Evolutionary conservation across 2,113 vertebrate genomes (phyloP), one percentile per base, ranked within the genome.

Genomic region (Gobiocypris rarus): DNA sequence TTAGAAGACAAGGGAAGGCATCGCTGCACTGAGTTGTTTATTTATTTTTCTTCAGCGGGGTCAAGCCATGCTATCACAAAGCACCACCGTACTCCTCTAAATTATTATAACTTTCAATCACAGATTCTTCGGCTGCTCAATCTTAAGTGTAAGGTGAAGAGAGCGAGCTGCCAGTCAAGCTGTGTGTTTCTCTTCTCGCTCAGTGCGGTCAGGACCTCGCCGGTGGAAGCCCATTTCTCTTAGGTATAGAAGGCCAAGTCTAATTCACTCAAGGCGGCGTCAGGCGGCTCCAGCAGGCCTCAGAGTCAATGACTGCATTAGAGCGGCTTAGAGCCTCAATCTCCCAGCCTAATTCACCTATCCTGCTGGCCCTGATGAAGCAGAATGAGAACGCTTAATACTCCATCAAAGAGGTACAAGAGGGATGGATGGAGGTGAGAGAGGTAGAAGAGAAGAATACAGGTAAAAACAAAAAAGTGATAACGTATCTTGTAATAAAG

Each of bases 341-440:
- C 93, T 94, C 88, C 83, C 89, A 91, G 88, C 89, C 93, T 95
- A 94, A 92, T 94, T 93, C 89, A 89, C 87, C 90, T 84, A 80
- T 87, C 86, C 88, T 75, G 87, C 88, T 76, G 80, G 87, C 31
- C 82, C 31, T 89, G 85, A 88, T 92, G 90, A 88, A 91, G 89
- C 91, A 86, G 93, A 95, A 93, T 89, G 92, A 92, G 91, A 91
- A 87, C 83, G 89, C 91, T 92, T 88, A 54, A 92, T 26, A 86
- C 89, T 85, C 77, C 26, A 9, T 87, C 38, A 88, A 86, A 88
- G 86, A 83, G 69, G 75, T 41, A 83, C 1, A 75, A 56, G 84
- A 28, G 73, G 85, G 86, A 82, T 80, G 63, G 28, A 76, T 87
- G 43, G 81, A 59, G 78, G 41, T 56, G 84, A 86, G 86, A 58